phyloP scores from a whole-genome alignment of 2,797 vertebrate genomes.

The Menidia menidia region DNA sequence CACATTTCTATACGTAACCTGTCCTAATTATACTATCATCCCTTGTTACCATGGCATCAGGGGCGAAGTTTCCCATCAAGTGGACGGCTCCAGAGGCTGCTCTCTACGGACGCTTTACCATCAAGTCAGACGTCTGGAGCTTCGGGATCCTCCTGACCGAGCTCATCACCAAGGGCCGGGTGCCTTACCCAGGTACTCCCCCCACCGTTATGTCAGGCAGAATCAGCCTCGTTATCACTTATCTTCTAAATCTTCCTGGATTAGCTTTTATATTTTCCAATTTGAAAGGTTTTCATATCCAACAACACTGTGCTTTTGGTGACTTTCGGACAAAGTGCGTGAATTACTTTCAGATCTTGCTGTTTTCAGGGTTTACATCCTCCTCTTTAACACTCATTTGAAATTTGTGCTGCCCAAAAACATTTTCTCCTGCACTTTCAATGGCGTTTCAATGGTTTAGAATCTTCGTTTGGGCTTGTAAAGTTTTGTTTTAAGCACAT shows the following conservation, averaged over 20 bases:
- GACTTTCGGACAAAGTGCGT: slow-evolving; percentile 15
- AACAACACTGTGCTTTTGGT: not conserved
- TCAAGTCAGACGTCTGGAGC: slow-evolving; percentile 98
- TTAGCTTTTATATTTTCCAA: not conserved
- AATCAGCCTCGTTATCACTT: not conserved
- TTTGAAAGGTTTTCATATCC: not conserved
- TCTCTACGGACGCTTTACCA: slow-evolving; percentile 93
- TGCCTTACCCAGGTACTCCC: slow-evolving; percentile 93
- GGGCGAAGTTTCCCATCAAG: slow-evolving; percentile 98
- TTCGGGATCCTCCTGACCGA: slow-evolving; percentile 96
- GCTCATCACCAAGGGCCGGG: slow-evolving; percentile 94
- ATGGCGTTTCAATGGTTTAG: not conserved
- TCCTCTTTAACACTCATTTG: not conserved
- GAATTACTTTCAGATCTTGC: slow-evolving; percentile 17
- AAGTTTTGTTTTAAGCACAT: too few species aligned
- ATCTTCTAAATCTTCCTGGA: not conserved
- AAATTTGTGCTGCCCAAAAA: not conserved
- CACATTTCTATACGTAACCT: slow-evolving; percentile 62
- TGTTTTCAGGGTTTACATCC: slow-evolving; percentile 10
- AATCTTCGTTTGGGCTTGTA: too few species aligned
- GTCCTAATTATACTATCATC: slow-evolving; percentile 61
- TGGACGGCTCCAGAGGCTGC: slow-evolving; percentile 98
- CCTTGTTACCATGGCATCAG: slow-evolving; percentile 82
- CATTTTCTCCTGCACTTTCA: not conserved
- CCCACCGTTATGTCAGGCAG: not conserved